Evolutionary conservation across 2,888 invertebrate species (phyloP), one percentile per base, ranked within the genome.

Genomic region (Cerastis rubricosa): DNA sequence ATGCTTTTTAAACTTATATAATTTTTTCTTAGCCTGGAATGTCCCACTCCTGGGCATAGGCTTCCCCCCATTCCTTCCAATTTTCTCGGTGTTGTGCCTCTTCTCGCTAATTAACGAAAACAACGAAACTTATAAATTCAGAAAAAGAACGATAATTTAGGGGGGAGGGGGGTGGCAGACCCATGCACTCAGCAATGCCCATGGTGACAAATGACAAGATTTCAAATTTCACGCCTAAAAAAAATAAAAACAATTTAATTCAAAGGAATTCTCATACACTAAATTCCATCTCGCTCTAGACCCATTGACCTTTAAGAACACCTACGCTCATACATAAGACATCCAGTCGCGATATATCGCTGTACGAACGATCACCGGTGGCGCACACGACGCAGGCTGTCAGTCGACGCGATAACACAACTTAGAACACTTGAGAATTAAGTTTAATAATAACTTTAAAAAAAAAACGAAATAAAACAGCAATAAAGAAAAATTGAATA

Each of bases 271-370:
- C 64, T 70, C 61, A 57, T 61, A 69, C 25, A 73, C 70, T 74
- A 71, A 51, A 76, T 83, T 66, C 54, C 35, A 19, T 73, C 71
- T 71, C 63, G 40, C 78, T 70, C 79, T 65, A 86, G 73, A 86
- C 66, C 63, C 64, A 64, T 63, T 81, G 68, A 87, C 81, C 84
- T 81, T 82, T 85, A 79, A 69, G 74, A 73, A 81, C 80, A 71
- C 84, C 81, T 83, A 89, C 88, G 77, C 78, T 87, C 80, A 57
- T 80, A 81, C 80, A 57, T 80, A 81, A 80, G 80, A 25, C 79
- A 82, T 89, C 88, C 80, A 88, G 80, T 75, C 67, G 70, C 47
- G 63, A 76, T 83, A 88, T 86, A 88, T 89, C 88, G 74, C 64
- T 82, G 88, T 54, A 45, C 65, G 66, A 61, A 63, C 77, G 78